These are phyloP conservation scores for Amiota mariae DNA, from an alignment of 2,888 invertebrate genomes.

Conservation along the genomic window DNA sequence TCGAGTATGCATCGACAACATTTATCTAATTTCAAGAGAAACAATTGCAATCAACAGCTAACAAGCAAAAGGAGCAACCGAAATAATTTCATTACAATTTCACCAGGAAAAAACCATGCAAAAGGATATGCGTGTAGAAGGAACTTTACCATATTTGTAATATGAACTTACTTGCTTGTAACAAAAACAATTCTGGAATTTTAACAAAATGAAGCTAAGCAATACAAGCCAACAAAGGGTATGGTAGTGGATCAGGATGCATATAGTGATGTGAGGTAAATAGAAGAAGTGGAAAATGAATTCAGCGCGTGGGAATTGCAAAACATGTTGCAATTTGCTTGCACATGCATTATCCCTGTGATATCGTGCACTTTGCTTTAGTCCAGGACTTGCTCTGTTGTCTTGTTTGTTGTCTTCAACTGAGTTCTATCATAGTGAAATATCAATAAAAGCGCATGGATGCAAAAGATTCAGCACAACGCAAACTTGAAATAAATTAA, in stretches of 20 bases:
- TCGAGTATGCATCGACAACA: slow-evolving; percentile 6
- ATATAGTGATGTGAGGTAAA: not conserved
- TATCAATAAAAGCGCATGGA: not conserved
- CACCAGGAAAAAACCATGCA: not conserved
- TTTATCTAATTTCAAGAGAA: slow-evolving; percentile 10
- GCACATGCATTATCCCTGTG: slow-evolving; percentile 26
- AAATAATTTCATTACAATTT: slow-evolving; percentile 27
- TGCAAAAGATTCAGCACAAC: not conserved
- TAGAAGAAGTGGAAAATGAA: slow-evolving; percentile 25
- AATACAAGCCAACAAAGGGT: slow-evolving; percentile 10
- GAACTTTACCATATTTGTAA: not conserved
- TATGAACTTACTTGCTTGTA: not conserved
- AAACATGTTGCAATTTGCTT: slow-evolving; percentile 50
- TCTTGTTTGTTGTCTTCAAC: not conserved
- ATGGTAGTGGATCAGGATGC: not conserved
- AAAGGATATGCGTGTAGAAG: slow-evolving; percentile 1
- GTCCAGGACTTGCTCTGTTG: not conserved
- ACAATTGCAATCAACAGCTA: slow-evolving; percentile 53
- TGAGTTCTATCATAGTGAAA: not conserved
- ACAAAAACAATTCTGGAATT: not conserved
- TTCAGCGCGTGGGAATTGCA: slow-evolving; percentile 48
- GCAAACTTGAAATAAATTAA: slow-evolving; percentile 17
- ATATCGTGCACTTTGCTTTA: not conserved
- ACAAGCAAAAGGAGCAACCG: slow-evolving; percentile 43
- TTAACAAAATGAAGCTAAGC: slow-evolving; percentile 40